Conservation (phyloP, 2,113 vertebrate genomes). For the Taurulus bubalis region DNA sequence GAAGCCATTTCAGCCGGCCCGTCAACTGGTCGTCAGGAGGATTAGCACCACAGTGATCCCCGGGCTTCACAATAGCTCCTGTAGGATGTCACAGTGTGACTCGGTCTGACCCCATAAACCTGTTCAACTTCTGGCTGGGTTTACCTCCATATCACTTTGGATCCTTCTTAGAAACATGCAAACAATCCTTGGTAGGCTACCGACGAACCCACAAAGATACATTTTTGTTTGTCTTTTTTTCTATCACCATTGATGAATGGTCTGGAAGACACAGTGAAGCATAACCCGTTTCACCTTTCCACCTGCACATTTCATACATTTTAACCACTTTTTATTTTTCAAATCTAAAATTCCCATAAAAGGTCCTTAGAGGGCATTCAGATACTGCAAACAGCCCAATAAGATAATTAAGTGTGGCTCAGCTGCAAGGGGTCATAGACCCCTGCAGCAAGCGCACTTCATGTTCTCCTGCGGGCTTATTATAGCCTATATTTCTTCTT, state of each 20-base stretch:
- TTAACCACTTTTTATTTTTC: neutral
- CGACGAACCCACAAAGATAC: neutral
- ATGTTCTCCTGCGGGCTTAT: too few species aligned
- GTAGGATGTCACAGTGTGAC: constrained; percentile 49
- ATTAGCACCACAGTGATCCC: constrained; percentile 59
- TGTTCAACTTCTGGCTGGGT: constrained; percentile 15
- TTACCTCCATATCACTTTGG: neutral
- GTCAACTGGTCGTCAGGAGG: constrained; percentile 57
- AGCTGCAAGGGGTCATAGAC: too few species aligned
- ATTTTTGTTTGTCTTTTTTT: neutral
- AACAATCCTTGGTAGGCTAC: constrained; percentile 13
- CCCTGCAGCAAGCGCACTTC: too few species aligned
- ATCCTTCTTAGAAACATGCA: constrained; percentile 14
- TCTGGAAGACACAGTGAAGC: neutral
- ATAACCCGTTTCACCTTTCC: neutral
- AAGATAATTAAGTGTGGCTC: too few species aligned
- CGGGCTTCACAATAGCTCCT: constrained; percentile 35
- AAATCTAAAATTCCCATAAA: neutral
- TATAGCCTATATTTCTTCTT: too few species aligned
- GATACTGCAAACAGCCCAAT: too few species aligned
- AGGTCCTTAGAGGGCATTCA: neutral
- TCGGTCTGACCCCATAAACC: constrained; percentile 42
- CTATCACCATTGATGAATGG: neutral
- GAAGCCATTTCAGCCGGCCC: constrained; percentile 17
- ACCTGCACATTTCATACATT: neutral